A percentile compares a stretch with the other conserved stretches of the same genome.
Conservation (phyloP, 2,797 vertebrate genomes). For the Macropus fuliginosus region DNA sequence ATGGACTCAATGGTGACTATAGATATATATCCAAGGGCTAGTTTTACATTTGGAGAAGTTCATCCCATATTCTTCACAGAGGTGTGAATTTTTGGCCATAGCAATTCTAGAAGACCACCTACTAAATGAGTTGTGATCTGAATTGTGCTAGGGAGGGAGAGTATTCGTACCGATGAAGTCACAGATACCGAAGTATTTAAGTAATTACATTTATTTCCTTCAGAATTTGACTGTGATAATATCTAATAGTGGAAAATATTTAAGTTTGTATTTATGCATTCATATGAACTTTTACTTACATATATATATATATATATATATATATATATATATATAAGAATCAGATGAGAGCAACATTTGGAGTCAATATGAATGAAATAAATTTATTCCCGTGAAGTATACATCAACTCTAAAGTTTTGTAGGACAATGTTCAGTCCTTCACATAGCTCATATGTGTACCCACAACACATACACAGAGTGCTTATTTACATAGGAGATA, state of each 20-base stretch:
- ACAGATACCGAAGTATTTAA: background rate
- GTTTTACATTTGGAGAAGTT: background rate
- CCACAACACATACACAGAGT: background rate
- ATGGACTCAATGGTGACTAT: background rate
- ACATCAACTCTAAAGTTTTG: slow-evolving; percentile 16
- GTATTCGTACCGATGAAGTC: background rate
- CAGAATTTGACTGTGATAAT: slow-evolving; percentile 44
- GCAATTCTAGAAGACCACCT: background rate
- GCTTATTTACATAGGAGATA: slow-evolving; percentile 61
- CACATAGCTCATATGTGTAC: background rate
- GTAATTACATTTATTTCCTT: background rate
- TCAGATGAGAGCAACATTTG: slow-evolving; percentile 21
- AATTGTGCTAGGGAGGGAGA: background rate
- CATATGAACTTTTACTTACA: background rate
- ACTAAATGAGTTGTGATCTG: background rate
- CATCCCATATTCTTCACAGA: background rate
- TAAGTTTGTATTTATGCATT: slow-evolving; percentile 64
- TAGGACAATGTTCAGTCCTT: slow-evolving; percentile 26
- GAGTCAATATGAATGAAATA: slow-evolving; percentile 3
- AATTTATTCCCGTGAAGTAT: slow-evolving; percentile 44
- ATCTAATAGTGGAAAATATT: slow-evolving; percentile 43
- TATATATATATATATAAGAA: background rate
- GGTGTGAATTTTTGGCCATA: background rate
- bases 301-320: no score
- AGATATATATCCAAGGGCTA: background rate